A percentile compares a stretch with the other conserved stretches of the same genome.
phyloP scores from a whole-genome alignment of 2,888 invertebrate genomes.

The Lathronympha strigana region DNA sequence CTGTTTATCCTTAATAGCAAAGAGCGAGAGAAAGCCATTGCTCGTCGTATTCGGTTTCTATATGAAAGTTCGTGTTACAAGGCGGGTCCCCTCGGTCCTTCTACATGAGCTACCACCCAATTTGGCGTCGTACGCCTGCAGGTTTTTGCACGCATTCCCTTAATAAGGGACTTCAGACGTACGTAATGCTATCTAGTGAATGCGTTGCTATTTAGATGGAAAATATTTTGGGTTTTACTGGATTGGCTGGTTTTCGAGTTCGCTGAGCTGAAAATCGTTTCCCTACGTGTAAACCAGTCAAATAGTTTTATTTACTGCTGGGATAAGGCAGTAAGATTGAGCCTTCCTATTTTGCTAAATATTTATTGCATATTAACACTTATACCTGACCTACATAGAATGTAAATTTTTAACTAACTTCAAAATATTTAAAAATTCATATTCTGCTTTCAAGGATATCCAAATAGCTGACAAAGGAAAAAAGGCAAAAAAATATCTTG shows the following conservation, averaged over 20 bases:
- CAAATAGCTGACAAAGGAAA: too few species aligned
- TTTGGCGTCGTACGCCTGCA: slow-evolving; percentile 61
- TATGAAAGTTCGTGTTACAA: slow-evolving; percentile 35
- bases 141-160: slow-evolving; percentile 69
- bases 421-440: too few species aligned
- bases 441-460: too few species aligned
- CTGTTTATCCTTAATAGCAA: slow-evolving; percentile 19
- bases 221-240: slow-evolving; percentile 39
- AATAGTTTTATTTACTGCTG: neutral
- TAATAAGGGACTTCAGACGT: slow-evolving; percentile 54
- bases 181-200: slow-evolving; percentile 52
- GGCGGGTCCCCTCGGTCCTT: slow-evolving; percentile 55
- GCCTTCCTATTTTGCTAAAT: too few species aligned
- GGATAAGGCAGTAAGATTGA: too few species aligned
- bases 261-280: slow-evolving; percentile 8
- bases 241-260: slow-evolving; percentile 25
- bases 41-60: slow-evolving; percentile 6
- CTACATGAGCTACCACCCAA: slow-evolving; percentile 67
- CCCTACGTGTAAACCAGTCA: neutral
- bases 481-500: too few species aligned
- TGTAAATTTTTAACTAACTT: too few species aligned
- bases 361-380: too few species aligned
- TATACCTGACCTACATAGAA: too few species aligned
- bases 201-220: slow-evolving; percentile 38
- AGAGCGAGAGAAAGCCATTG: slow-evolving; percentile 27